Conservation (phyloP, 2,888 invertebrate genomes). For the Epinotia bilunana region DNA sequence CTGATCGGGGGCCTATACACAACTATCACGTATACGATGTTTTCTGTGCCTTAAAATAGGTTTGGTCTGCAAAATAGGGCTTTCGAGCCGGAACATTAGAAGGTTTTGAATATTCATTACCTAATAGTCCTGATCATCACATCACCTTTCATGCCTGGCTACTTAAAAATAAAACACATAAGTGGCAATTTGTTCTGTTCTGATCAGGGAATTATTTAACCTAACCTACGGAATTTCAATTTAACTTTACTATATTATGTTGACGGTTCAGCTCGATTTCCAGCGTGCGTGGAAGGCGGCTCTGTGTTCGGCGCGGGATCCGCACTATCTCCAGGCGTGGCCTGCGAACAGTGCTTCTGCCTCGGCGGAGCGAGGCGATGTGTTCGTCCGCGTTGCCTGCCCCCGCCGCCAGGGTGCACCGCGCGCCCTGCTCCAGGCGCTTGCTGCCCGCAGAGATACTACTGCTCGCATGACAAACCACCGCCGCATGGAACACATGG, state of each 20-base stretch:
- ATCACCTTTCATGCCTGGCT: too few species aligned
- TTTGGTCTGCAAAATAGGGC: too few species aligned
- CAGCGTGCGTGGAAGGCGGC: slow-evolving; percentile 89
- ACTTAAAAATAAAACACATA: too few species aligned
- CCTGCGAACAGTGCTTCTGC: slow-evolving; percentile 96
- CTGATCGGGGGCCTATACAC: too few species aligned
- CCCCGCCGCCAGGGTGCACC: slow-evolving; percentile 88
- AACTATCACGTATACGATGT: too few species aligned
- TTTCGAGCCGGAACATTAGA: too few species aligned
- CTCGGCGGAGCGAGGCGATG: slow-evolving; percentile 89
- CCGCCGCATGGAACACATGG: slow-evolving; percentile 58
- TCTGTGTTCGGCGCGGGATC: slow-evolving; percentile 91
- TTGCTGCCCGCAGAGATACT: slow-evolving; percentile 93
- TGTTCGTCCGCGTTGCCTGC: slow-evolving; percentile 91
- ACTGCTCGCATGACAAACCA: slow-evolving; percentile 75
- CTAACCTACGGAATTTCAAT: neutral
- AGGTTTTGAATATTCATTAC: too few species aligned
- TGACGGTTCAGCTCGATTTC: slow-evolving; percentile 49
- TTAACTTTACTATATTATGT: neutral
- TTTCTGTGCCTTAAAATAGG: too few species aligned
- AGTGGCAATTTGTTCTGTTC: too few species aligned
- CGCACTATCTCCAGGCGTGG: slow-evolving; percentile 90
- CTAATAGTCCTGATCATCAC: too few species aligned
- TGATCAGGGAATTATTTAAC: too few species aligned
- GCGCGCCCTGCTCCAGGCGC: slow-evolving; percentile 86